phyloP scores from a whole-genome alignment of 2,888 invertebrate species.

The Himalopsyche kuldschensis region DNA sequence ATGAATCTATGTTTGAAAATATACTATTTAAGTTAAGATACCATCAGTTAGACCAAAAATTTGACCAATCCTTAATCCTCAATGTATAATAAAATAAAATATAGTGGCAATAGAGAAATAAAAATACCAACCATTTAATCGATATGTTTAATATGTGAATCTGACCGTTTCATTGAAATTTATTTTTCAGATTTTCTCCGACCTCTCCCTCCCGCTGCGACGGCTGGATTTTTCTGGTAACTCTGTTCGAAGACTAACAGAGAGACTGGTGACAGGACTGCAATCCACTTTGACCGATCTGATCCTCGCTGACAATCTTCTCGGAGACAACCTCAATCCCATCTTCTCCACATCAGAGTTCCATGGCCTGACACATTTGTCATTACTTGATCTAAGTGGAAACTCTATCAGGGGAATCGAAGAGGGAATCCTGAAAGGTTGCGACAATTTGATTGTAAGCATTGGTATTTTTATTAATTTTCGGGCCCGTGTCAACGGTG shows the following conservation, averaged over 20 bases:
- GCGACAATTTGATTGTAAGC: constrained; percentile 71
- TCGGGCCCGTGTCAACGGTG: too few relatives aligned
- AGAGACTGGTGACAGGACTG: constrained; percentile 70
- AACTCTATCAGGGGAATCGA: constrained; percentile 82
- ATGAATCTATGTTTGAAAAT: too few relatives aligned
- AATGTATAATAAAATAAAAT: too few relatives aligned
- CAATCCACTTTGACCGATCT: constrained; percentile 69
- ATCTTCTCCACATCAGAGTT: constrained; percentile 87
- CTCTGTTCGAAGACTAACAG: constrained; percentile 75
- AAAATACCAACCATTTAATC: too few relatives aligned
- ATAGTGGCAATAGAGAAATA: too few relatives aligned
- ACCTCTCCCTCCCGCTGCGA: constrained; percentile 71
- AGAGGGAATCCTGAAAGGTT: constrained; percentile 84
- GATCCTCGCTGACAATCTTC: constrained; percentile 75
- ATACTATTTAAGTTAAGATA: too few relatives aligned
- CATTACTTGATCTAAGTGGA: constrained; percentile 75
- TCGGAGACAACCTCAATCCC: constrained; percentile 88
- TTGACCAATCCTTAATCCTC: too few relatives aligned
- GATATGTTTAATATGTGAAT: too few relatives aligned
- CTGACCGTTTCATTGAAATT: too few relatives aligned
- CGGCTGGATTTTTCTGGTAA: constrained; percentile 83
- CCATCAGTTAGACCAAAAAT: too few relatives aligned
- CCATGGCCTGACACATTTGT: constrained; percentile 72
- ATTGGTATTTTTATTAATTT: too few relatives aligned
- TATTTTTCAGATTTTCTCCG: constrained; percentile 63